Base-by-base conservation (phyloP, 2,888 invertebrate genomes). In the Himalopsyche kuldschensis region DNA sequence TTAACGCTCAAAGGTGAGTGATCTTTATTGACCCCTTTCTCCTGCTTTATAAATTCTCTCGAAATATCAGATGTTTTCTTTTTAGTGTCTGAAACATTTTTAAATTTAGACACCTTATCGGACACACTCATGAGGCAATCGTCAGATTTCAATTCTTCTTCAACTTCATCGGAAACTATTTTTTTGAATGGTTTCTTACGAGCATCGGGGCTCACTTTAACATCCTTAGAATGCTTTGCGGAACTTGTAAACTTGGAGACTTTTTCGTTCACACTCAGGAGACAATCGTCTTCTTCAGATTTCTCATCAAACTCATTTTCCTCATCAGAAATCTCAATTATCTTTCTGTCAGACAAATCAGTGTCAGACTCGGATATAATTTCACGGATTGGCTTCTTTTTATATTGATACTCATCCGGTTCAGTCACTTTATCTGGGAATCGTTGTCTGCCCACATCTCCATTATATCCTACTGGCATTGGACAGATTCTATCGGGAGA, bases 361-460 rank as follows among this genome's bases (percentile, higher is more conserved):
- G 92, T 93, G 47, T 94, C 94, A 30, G 93, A 91, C 90, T 95
- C 95, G 85, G 91, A 91, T 31, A 92, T 92, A 0, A 90, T 91
- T 80, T 90, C 82, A 41, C 85, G 90, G 87, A 91, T 87, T 46
- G 89, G 88, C 75, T 90, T 89, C 84, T 88, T 90, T 20, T 88
- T 88, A 15, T 91, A 90, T 0, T 87, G 89, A 47, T 93, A 93
- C 87, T 96, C 95, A 86, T 95, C 96, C 0, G 96, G 96, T 88
- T 96, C 96, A 87, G 92, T 93, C 0, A 96, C 94, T 87, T 93
- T 93, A 88, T 96, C 95, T 0, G 96, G 96, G 88, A 94, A 95
- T 82, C 96, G 92, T 3, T 95, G 94, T 81, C 92, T 92, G 78
- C 93, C 93, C 1, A 92, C 91, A 84, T 93, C 93, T 78, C 93